Base-by-base conservation (phyloP, 1,140 invertebrate genomes). In the Zaprionus nigranus region DNA sequence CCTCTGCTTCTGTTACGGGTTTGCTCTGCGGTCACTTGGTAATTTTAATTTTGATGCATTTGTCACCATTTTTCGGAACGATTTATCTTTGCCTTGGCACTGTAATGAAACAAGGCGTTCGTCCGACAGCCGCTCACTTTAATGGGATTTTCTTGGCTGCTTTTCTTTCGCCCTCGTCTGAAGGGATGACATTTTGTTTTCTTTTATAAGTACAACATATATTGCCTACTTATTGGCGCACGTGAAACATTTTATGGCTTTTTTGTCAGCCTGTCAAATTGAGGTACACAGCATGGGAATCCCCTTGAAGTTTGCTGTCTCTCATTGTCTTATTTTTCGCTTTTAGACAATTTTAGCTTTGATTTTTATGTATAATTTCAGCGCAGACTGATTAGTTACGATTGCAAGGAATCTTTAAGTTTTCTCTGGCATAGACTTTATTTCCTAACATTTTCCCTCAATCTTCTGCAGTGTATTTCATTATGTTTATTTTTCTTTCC, bases 41-140 rank as follows among this genome's bases (percentile, higher is more conserved):
- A 87, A 83, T 87, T 88, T 87, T 84, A 81, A 88, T 88, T 88
- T 90, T 90, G 85, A 88, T 88, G 84, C 84, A 88, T 88, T 88
- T 88, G 85, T 90, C 81, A 90, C 81, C 68, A 78, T 87, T 81
- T 79, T 73, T 53, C 66, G 26, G 49, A 87, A 72, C 84, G 78
- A 88, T 87, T 87, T 87, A 87, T 87, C 81, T 88, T 78, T 71
- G 53, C 60, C 70, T 67, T 43, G 73, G 79, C 72, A 72, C 66
- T 72, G 73, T 83, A 83, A 80, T 87, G 84, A 86, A 87, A 81
- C 83, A 72, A 75, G 83, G 72, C 65, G 68, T 75, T 58, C 36
- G 60, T 46, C 56, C 67, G 69, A 75, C 70, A 78, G 76, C 56
- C 85, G 81, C 30, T 84, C 62, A 71, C 58, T 81, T 84, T 79